phyloP scores from a whole-genome alignment of 1,140 invertebrate genomes.

The Vanessa atalanta region DNA sequence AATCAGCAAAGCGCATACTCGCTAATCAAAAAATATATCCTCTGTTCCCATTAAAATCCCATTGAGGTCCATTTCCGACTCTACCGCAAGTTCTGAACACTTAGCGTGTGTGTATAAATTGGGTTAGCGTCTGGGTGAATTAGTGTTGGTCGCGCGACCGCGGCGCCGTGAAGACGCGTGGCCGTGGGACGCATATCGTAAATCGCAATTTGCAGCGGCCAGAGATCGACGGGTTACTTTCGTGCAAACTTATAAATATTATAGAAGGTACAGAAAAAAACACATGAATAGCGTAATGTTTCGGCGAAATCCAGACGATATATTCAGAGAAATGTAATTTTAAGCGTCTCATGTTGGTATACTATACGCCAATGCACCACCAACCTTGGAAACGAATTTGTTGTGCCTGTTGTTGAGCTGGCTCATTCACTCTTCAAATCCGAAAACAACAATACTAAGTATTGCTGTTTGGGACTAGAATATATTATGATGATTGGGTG shows the following conservation, averaged over 20 bases:
- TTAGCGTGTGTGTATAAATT: conserved; percentile 31
- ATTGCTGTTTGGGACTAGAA: too few relatives aligned
- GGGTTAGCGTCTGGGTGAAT: conserved; percentile 18
- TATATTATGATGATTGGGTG: too few relatives aligned
- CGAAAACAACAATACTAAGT: too few relatives aligned
- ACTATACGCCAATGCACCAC: too few relatives aligned
- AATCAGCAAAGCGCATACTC: conserved; percentile 11
- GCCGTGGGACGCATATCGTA: conserved; percentile 30
- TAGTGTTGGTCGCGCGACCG: conserved; percentile 23
- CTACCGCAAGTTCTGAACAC: conserved; percentile 29
- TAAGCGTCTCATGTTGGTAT: too few relatives aligned
- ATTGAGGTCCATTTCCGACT: conserved; percentile 13
- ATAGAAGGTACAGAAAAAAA: background rate
- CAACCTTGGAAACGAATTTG: too few relatives aligned
- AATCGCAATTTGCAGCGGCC: conserved; percentile 46
- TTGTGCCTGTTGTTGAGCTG: too few relatives aligned
- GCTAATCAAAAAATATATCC: conserved; percentile 36
- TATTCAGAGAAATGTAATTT: too few relatives aligned
- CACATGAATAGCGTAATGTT: too few relatives aligned
- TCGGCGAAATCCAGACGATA: too few relatives aligned
- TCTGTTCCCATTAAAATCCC: conserved; percentile 18
- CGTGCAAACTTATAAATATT: background rate
- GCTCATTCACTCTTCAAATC: too few relatives aligned
- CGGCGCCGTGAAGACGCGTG: conserved; percentile 38
- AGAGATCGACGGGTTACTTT: conserved; percentile 26